A percentile compares a stretch with the other conserved stretches of the same genome.
Evolutionary conservation across 2,797 vertebrate species (phyloP).

Genomic region (Thaleichthys pacificus): DNA sequence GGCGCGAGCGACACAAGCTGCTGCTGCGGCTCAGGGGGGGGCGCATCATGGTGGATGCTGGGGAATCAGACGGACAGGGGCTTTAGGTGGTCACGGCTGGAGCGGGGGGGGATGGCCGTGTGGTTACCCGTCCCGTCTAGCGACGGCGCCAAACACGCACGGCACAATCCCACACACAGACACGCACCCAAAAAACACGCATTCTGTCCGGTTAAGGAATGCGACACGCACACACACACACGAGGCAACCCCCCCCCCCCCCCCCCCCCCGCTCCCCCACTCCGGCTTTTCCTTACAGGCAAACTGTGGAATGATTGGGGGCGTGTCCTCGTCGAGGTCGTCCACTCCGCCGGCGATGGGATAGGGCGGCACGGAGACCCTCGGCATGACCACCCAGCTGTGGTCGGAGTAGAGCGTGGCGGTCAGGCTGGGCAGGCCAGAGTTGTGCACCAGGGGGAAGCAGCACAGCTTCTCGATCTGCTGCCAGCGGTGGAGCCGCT

Average conservation of each 20-base stretch:
- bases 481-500: constrained; percentile 97
- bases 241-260: neutral
- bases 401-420: constrained; percentile 96
- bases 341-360: constrained; percentile 98
- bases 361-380: constrained; percentile 94
- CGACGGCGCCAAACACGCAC: neutral
- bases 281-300: constrained; percentile 75
- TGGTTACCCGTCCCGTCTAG: neutral
- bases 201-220: neutral
- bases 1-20: constrained; percentile 91
- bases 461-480: constrained; percentile 97
- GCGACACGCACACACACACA: neutral
- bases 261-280: no score
- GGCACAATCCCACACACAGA: neutral
- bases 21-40: constrained; percentile 84
- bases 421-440: constrained; percentile 90
- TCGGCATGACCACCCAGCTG: constrained; percentile 98
- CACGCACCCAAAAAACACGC: neutral
- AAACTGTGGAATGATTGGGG: constrained; percentile 94
- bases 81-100: no score
- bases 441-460: constrained; percentile 94
- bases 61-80: neutral
- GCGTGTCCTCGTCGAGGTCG: constrained; percentile 96
- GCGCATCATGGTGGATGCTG: constrained; percentile 82
- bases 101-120: neutral